A percentile compares a stretch with the other conserved stretches of the same genome.
phyloP scores from a whole-genome alignment of 2,797 vertebrate species.

The Dermochelys coriacea region DNA sequence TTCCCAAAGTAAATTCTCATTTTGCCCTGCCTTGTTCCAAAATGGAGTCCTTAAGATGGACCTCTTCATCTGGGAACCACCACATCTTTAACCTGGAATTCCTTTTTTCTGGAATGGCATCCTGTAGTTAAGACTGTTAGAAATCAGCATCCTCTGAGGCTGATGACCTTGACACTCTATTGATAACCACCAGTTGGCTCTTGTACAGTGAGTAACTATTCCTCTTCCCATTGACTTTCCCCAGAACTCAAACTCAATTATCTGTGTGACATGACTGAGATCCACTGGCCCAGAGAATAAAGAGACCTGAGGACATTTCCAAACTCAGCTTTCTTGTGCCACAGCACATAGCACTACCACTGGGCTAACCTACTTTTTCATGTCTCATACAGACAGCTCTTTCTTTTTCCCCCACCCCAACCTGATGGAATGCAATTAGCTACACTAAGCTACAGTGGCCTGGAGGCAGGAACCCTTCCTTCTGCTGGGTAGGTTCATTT shows the following conservation, averaged over 20 bases:
- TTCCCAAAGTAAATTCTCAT: background rate
- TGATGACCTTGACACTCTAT: background rate
- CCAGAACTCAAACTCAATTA: background rate
- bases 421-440: conserved; percentile 37
- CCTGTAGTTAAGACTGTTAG: conserved; percentile 23
- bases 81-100: conserved; percentile 22
- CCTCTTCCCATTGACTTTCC: background rate
- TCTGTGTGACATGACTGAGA: conserved; percentile 12
- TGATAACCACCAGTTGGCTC: background rate
- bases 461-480: conserved; percentile 53
- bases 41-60: background rate
- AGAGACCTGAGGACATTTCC: conserved; percentile 28
- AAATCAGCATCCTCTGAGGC: background rate
- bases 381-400: conserved; percentile 20
- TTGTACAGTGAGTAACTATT: background rate
- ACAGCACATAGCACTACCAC: conserved; percentile 44
- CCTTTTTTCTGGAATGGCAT: background rate
- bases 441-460: conserved; percentile 40
- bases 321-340: conserved; percentile 35
- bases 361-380: conserved; percentile 30
- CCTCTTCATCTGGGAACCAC: conserved; percentile 2
- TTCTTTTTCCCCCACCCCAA: conserved; percentile 14
- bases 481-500: conserved; percentile 84
- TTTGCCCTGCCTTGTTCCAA: conserved; percentile 16
- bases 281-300: conserved; percentile 50